phyloP scores from a whole-genome alignment of 1,140 invertebrate genomes.

The Wiebesia pumilae region DNA sequence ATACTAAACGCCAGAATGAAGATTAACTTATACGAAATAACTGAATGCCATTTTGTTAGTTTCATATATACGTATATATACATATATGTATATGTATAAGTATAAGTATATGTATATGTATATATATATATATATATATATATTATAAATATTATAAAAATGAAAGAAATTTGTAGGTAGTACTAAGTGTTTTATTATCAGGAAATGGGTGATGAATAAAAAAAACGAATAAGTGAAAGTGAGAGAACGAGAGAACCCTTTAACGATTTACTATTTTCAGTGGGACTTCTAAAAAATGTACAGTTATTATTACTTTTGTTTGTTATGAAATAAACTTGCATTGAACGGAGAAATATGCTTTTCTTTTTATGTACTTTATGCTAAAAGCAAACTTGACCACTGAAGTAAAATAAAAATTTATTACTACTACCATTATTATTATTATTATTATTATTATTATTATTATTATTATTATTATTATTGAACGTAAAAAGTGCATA shows the following conservation, averaged over 20 bases:
- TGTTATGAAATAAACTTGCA: conserved; percentile 45
- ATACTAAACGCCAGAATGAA: conserved; percentile 66
- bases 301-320: conserved; percentile 42
- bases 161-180: conserved; percentile 36
- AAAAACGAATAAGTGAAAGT: conserved; percentile 50
- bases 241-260: conserved; percentile 10
- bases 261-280: conserved; percentile 56
- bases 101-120: conserved; percentile 47
- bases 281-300: conserved; percentile 68
- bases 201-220: conserved; percentile 54
- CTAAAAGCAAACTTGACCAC: conserved; percentile 18
- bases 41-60: conserved; percentile 75
- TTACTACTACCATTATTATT: conserved; percentile 4
- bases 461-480: conserved; percentile 25
- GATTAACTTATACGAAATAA: conserved; percentile 70
- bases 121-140: conserved; percentile 43
- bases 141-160: conserved; percentile 44
- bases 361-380: conserved; percentile 26
- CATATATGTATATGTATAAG: conserved; percentile 49
- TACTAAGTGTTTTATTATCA: conserved; percentile 48
- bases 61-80: conserved; percentile 54
- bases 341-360: conserved; percentile 26
- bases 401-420: conserved; percentile 36
- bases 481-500: conserved; percentile 53
- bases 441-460: conserved; percentile 20